phyloP scores from a whole-genome alignment of 2,113 vertebrate species.

The Callionymus lyra region DNA sequence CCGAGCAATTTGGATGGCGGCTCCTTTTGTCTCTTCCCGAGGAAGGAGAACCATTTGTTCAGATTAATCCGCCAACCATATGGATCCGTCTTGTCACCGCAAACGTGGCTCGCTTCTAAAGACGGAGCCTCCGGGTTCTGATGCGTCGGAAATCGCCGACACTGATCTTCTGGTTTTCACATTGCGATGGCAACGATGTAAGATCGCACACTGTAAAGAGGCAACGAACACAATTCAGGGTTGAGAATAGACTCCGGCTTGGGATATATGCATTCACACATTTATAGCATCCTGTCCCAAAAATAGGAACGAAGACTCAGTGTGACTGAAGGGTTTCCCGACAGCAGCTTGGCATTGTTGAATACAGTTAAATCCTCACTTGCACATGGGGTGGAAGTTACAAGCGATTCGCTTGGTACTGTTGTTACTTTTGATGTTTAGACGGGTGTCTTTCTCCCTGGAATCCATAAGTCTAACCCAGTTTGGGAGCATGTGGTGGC shows the following conservation, averaged over 20 bases:
- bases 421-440: slow-evolving; percentile 24
- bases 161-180: neutral
- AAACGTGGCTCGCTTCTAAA: neutral
- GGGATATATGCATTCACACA: too few species aligned
- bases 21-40: slow-evolving; percentile 18
- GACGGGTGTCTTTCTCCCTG: slow-evolving; percentile 6
- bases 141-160: neutral
- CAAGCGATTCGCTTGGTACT: slow-evolving; percentile 11
- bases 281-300: neutral
- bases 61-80: slow-evolving; percentile 13
- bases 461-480: slow-evolving; percentile 24
- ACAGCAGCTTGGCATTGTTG: slow-evolving; percentile 9
- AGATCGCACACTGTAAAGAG: too few species aligned
- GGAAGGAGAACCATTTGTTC: slow-evolving; percentile 18
- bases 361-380: slow-evolving; percentile 12
- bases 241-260: too few species aligned
- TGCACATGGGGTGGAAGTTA: slow-evolving; percentile 13
- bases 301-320: slow-evolving; percentile 4
- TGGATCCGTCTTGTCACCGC: slow-evolving; percentile 3
- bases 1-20: slow-evolving; percentile 3
- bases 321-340: slow-evolving; percentile 16
- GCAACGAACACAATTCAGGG: too few species aligned
- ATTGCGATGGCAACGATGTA: too few species aligned
- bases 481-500: slow-evolving; percentile 16
- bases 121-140: slow-evolving; percentile 6